Percentiles rank a stretch among this genome's conserved stretches.
phyloP scores from a whole-genome alignment of 2,888 invertebrate species.

The Synanthedon andrenaeformis region DNA sequence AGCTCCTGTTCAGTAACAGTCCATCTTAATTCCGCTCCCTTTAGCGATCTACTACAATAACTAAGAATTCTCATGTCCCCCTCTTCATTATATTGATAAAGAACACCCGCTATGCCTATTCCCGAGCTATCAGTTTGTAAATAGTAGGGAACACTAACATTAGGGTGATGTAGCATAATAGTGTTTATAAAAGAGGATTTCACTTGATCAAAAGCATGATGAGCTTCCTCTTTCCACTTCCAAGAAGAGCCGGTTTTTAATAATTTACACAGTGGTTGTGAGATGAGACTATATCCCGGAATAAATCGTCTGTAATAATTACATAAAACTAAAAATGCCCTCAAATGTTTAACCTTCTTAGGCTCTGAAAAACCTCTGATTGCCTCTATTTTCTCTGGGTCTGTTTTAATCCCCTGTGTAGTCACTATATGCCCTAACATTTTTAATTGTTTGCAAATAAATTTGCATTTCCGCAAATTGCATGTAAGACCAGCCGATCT shows the following conservation, averaged over 20 bases:
- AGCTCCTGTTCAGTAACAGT: constrained; percentile 17
- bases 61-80: constrained; percentile 8
- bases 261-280: constrained; percentile 10
- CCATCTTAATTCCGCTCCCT: constrained; percentile 10
- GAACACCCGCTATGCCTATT: constrained; percentile 9
- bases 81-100: constrained; percentile 10
- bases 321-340: constrained; percentile 15
- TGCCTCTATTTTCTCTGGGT: neutral
- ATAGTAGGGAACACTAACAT: constrained; percentile 8
- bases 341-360: constrained; percentile 10
- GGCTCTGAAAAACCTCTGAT: constrained; percentile 11
- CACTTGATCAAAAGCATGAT: constrained; percentile 9
- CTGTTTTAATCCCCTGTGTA: neutral
- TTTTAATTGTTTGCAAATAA: constrained; percentile 8
- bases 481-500: constrained; percentile 8
- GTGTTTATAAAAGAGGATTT: constrained; percentile 10
- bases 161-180: constrained; percentile 7
- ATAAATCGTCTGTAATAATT: constrained; percentile 16
- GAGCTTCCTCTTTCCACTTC: constrained; percentile 7
- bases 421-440: neutral
- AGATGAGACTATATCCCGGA: constrained; percentile 6
- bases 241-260: constrained; percentile 9
- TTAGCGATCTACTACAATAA: constrained; percentile 11
- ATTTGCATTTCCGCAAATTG: constrained; percentile 7
- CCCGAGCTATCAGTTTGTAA: constrained; percentile 13